Percentiles rank a stretch among this genome's conserved stretches.
phyloP scores from a whole-genome alignment of 1,140 invertebrate genomes.

The Drosophila nasuta region DNA sequence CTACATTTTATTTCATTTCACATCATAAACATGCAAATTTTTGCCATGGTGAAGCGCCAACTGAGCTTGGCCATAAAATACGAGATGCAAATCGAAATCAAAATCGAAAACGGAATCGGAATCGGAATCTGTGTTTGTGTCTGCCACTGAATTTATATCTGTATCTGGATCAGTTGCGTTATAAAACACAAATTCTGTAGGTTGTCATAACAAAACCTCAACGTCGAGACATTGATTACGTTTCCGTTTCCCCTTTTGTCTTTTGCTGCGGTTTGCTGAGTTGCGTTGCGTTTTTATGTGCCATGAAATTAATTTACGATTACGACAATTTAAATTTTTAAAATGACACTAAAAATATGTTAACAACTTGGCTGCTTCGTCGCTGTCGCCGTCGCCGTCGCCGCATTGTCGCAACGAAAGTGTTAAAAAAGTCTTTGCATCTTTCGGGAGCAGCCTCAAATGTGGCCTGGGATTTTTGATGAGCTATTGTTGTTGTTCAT shows the following conservation, averaged over 20 bases:
- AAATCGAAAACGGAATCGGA: no score
- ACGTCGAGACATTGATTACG: slow-evolving; percentile 46
- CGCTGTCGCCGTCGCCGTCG: slow-evolving; percentile 11
- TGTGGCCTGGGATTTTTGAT: slow-evolving; percentile 66
- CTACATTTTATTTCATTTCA: slow-evolving; percentile 15
- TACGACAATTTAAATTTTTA: slow-evolving; percentile 84
- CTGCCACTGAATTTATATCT: slow-evolving; percentile 1
- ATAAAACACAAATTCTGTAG: slow-evolving; percentile 53
- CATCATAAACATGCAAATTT: slow-evolving; percentile 23
- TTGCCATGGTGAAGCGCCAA: slow-evolving; percentile 27
- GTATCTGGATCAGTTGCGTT: slow-evolving; percentile 50
- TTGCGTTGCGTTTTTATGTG: slow-evolving; percentile 75
- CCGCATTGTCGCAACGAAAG: slow-evolving; percentile 67
- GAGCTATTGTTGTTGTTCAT: slow-evolving; percentile 19
- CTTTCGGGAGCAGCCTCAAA: slow-evolving; percentile 45
- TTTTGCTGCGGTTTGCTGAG: slow-evolving; percentile 20
- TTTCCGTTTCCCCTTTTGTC: slow-evolving; percentile 10
- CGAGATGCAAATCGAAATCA: slow-evolving; percentile 9
- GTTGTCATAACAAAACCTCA: slow-evolving; percentile 25
- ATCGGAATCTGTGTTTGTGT: not conserved
- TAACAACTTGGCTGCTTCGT: slow-evolving; percentile 55
- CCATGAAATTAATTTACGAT: slow-evolving; percentile 85
- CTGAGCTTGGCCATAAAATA: slow-evolving; percentile 60
- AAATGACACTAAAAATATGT: slow-evolving; percentile 81
- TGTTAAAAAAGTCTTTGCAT: slow-evolving; percentile 67